phyloP scores from a whole-genome alignment of 1,140 invertebrate genomes.

The Venustaconcha ellipsiformis region DNA sequence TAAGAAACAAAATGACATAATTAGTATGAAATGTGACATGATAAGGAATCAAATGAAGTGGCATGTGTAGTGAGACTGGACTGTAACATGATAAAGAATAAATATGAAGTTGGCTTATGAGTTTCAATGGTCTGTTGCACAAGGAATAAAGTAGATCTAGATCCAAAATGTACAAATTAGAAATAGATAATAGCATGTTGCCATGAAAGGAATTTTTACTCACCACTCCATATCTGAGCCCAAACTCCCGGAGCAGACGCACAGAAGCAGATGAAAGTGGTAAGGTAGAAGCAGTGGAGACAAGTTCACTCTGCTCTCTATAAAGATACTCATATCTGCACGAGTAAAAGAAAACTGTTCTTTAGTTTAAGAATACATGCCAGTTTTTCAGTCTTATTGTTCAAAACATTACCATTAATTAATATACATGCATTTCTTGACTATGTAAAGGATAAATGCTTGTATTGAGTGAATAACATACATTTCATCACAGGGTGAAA shows the following conservation, averaged over 20 bases:
- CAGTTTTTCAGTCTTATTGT: too few relatives aligned
- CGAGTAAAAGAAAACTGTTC: background rate
- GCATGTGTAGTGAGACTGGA: too few relatives aligned
- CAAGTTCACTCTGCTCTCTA: slow-evolving; percentile 33
- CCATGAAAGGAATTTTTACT: slow-evolving; percentile 16
- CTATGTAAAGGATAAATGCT: background rate
- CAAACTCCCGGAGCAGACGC: slow-evolving; percentile 57
- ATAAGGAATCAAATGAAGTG: background rate
- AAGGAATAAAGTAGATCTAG: background rate
- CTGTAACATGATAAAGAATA: too few relatives aligned
- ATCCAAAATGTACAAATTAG: background rate
- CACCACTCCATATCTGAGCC: slow-evolving; percentile 61
- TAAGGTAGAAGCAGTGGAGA: slow-evolving; percentile 28
- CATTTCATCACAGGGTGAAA: background rate
- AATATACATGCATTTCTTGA: background rate
- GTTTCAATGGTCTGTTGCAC: too few relatives aligned
- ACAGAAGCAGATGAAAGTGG: slow-evolving; percentile 53
- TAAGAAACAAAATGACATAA: too few relatives aligned
- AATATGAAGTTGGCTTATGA: background rate
- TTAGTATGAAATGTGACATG: background rate
- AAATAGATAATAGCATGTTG: background rate
- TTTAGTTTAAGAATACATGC: background rate
- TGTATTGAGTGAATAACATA: too few relatives aligned
- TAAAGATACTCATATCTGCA: slow-evolving; percentile 54
- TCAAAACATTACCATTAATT: too few relatives aligned